phyloP scores from a whole-genome alignment of 2,888 invertebrate genomes.

The Dendrolimus pini region DNA sequence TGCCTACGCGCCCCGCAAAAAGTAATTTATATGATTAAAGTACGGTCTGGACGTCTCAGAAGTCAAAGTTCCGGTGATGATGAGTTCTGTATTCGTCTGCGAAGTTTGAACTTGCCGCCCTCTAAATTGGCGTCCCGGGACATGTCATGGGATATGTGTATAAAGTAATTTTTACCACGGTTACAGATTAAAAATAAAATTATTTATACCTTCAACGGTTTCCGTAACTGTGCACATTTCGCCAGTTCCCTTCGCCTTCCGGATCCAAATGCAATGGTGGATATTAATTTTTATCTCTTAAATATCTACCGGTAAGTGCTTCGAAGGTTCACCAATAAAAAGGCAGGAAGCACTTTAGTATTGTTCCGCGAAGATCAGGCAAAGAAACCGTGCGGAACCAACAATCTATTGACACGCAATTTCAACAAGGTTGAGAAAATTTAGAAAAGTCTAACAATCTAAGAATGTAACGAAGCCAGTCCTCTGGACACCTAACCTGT shows the following conservation, averaged over 20 bases:
- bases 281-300: slow-evolving; percentile 53
- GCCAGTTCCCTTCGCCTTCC: slow-evolving; percentile 23
- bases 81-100: too few species aligned
- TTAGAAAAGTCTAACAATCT: too few species aligned
- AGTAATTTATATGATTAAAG: too few species aligned
- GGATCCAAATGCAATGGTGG: slow-evolving; percentile 37
- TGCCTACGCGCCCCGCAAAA: too few species aligned
- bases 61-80: too few species aligned
- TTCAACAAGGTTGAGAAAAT: background rate
- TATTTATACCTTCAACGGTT: slow-evolving; percentile 37
- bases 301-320: slow-evolving; percentile 37
- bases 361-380: slow-evolving; percentile 23
- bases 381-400: slow-evolving; percentile 40
- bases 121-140: too few species aligned
- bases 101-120: too few species aligned
- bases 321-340: slow-evolving; percentile 30
- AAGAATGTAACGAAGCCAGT: too few species aligned
- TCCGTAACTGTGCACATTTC: slow-evolving; percentile 48
- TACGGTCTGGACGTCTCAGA: too few species aligned
- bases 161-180: too few species aligned
- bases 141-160: too few species aligned
- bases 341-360: slow-evolving; percentile 31
- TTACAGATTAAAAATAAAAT: background rate
- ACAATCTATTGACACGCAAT: background rate
- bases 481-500: too few species aligned